Evolutionary conservation across 1,140 invertebrate genomes (phyloP).

Genomic region (Goniozus legneri): DNA sequence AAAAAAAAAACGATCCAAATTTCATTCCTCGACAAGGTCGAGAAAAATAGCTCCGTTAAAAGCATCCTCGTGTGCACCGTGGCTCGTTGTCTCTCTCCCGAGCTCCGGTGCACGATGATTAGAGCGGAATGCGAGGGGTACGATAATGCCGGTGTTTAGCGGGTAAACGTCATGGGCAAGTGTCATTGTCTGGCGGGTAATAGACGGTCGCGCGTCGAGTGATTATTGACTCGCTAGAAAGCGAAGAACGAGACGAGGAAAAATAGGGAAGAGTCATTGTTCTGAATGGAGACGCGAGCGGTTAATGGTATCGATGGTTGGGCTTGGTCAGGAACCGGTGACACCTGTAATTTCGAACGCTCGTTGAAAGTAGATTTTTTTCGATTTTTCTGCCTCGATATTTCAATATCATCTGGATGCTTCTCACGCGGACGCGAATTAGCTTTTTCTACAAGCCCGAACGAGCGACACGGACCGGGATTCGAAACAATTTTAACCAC

Average conservation of each 20-base stretch:
- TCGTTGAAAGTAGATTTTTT: too few relatives aligned
- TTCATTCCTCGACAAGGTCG: too few relatives aligned
- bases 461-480: too few relatives aligned
- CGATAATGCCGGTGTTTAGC: slow-evolving; percentile 34
- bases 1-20: too few relatives aligned
- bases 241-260: slow-evolving; percentile 25
- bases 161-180: slow-evolving; percentile 18
- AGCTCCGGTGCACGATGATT: slow-evolving; percentile 22
- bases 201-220: slow-evolving; percentile 16
- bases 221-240: slow-evolving; percentile 31
- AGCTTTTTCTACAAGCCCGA: too few relatives aligned
- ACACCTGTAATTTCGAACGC: too few relatives aligned
- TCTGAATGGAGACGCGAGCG: slow-evolving; percentile 7
- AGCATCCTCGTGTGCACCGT: too few relatives aligned
- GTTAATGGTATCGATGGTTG: slow-evolving; percentile 20
- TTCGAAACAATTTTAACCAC: too few relatives aligned
- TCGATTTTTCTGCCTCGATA: too few relatives aligned
- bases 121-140: slow-evolving; percentile 26
- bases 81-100: not conserved
- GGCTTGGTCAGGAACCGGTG: slow-evolving; percentile 19
- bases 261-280: slow-evolving; percentile 23
- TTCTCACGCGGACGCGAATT: too few relatives aligned
- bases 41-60: too few relatives aligned
- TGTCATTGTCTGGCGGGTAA: slow-evolving; percentile 33
- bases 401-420: too few relatives aligned